Conservation (phyloP, 2,113 vertebrate genomes). For the Antennarius striatus region DNA sequence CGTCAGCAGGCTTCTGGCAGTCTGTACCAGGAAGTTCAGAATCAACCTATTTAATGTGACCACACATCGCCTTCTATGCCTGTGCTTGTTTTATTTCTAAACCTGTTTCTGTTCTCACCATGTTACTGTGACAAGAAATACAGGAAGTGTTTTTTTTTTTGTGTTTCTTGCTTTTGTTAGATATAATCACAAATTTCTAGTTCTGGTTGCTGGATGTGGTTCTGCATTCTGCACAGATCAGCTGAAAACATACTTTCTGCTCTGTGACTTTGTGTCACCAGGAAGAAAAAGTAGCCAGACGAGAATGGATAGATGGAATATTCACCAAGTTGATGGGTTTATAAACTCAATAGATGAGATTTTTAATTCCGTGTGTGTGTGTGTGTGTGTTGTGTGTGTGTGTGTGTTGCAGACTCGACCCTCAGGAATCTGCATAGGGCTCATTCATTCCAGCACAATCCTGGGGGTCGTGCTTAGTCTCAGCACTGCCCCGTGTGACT, state of each 20-base stretch:
- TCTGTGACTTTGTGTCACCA: not conserved
- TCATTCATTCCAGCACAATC: conserved; percentile 34
- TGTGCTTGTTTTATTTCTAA: not conserved
- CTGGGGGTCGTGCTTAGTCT: conserved; percentile 14
- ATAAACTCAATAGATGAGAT: too few species aligned
- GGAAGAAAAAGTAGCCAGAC: conserved; percentile 3
- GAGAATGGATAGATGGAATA: not conserved
- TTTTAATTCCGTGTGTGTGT: too few species aligned
- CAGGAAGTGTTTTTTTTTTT: not conserved
- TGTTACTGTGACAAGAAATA: too few species aligned
- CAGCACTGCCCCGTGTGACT: conserved; percentile 13
- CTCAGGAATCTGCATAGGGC: conserved; percentile 27
- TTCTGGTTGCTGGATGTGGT: too few species aligned
- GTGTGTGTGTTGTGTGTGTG: not conserved
- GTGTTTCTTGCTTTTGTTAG: not conserved
- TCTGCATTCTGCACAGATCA: too few species aligned
- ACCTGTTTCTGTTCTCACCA: not conserved
- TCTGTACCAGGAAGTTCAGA: conserved; percentile 68
- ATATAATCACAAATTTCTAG: too few species aligned
- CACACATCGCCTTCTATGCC: conserved; percentile 26
- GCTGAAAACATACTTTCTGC: not conserved
- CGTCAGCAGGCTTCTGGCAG: conserved; percentile 37
- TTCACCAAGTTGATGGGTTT: too few species aligned
- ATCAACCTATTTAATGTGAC: conserved; percentile 64
- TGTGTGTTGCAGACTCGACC: conserved; percentile 2